These are phyloP conservation scores for Stramonita haemastoma DNA, from an alignment of 2,888 invertebrate species.

Conservation along the genomic window DNA sequence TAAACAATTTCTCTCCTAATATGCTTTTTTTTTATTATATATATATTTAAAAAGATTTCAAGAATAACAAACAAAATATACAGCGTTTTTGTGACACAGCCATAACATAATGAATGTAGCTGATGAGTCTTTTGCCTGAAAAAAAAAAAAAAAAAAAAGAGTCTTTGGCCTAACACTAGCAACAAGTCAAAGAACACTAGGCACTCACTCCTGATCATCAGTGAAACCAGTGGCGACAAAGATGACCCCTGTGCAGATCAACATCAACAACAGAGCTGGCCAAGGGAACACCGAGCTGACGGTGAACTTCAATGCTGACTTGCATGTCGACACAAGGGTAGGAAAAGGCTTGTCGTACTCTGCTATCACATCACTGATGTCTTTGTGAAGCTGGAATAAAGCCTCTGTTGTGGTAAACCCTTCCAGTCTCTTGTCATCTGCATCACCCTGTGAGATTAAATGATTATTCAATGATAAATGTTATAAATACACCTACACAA, in stretches of 20 bases:
- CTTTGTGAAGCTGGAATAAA: slow-evolving; percentile 56
- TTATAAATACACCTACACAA: too few relatives aligned
- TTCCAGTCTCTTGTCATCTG: not conserved
- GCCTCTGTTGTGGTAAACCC: slow-evolving; percentile 55
- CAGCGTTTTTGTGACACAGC: too few relatives aligned
- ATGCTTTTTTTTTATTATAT: too few relatives aligned
- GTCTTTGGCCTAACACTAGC: too few relatives aligned
- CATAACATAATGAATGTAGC: too few relatives aligned
- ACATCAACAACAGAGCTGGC: slow-evolving; percentile 53
- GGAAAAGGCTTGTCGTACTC: slow-evolving; percentile 43
- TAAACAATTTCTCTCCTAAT: too few relatives aligned
- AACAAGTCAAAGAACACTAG: not conserved
- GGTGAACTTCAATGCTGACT: slow-evolving; percentile 49
- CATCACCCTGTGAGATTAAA: not conserved
- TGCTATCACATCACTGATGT: slow-evolving; percentile 54
- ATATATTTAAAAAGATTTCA: too few relatives aligned
- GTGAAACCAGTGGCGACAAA: slow-evolving; percentile 52
- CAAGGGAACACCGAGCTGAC: slow-evolving; percentile 61
- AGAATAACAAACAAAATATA: too few relatives aligned
- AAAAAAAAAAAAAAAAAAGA: too few relatives aligned
- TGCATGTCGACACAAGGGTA: slow-evolving; percentile 45
- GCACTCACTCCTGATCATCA: slow-evolving; percentile 50
- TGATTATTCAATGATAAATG: not conserved
- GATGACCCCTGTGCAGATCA: slow-evolving; percentile 47
- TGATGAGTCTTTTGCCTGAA: too few relatives aligned